phyloP scores from a whole-genome alignment of 2,113 vertebrate genomes.

The Phalacrocorax brasilianus region DNA sequence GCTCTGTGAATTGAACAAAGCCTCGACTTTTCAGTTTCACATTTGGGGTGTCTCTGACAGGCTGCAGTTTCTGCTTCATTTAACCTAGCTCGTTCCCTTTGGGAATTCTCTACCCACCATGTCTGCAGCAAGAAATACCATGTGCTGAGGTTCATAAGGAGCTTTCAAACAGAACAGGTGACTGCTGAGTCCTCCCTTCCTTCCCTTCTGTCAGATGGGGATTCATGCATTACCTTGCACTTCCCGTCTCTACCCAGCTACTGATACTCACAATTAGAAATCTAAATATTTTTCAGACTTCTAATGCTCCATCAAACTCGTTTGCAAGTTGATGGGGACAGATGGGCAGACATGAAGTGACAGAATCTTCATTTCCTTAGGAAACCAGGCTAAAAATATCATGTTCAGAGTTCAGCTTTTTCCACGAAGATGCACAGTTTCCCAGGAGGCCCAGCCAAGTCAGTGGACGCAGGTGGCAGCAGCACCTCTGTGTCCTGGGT shows the following conservation, averaged over 20 bases:
- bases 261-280: background rate
- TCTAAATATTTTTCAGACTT: background rate
- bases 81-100: background rate
- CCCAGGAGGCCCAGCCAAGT: background rate
- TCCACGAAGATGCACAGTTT: background rate
- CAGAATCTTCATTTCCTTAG: slow-evolving; percentile 18
- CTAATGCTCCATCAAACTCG: background rate
- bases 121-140: background rate
- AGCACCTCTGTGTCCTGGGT: background rate
- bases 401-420: background rate
- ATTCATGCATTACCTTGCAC: background rate
- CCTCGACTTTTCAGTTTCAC: background rate
- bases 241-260: background rate
- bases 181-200: background rate
- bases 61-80: slow-evolving; percentile 37
- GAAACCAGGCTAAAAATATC: slow-evolving; percentile 14
- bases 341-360: background rate
- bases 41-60: slow-evolving; percentile 1
- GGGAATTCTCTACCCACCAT: background rate
- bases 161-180: background rate
- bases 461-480: slow-evolving; percentile 7
- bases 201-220: background rate
- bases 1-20: background rate
- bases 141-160: background rate
- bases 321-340: slow-evolving; percentile 5